Conservation (phyloP, 92 coral and sea anemone genomes). For the Parazoanthus darwini region DNA sequence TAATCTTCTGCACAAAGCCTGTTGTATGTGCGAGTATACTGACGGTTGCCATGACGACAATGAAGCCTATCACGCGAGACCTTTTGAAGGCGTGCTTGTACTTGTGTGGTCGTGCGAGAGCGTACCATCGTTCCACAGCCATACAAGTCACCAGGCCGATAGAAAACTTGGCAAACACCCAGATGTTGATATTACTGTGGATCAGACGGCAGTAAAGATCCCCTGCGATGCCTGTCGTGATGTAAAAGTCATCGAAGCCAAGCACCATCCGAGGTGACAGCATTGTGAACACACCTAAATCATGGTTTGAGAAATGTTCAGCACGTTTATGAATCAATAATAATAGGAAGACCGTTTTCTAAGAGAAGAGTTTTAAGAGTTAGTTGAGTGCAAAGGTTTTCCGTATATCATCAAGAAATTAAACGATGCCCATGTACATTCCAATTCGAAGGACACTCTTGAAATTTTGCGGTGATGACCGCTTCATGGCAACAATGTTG, state of each 20-base stretch:
- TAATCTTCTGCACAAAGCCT: conserved; percentile 17
- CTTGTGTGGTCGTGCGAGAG: conserved; percentile 12
- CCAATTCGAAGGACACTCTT: too few species aligned
- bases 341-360: background rate
- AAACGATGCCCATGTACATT: too few species aligned
- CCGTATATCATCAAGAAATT: too few species aligned
- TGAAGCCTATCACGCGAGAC: background rate
- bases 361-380: too few species aligned
- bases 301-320: background rate
- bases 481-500: too few species aligned
- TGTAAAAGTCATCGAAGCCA: conserved; percentile 30
- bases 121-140: conserved; percentile 32
- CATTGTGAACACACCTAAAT: conserved; percentile 16
- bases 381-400: too few species aligned
- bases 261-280: conserved; percentile 25
- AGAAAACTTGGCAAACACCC: conserved; percentile 32
- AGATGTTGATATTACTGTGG: conserved; percentile 28
- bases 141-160: conserved; percentile 22
- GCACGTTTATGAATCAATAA: background rate
- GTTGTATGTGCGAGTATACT: conserved; percentile 1
- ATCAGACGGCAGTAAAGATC: conserved; percentile 24
- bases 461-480: too few species aligned
- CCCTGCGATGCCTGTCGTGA: conserved; percentile 21
- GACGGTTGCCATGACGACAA: background rate
- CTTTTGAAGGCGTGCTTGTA: conserved; percentile 24